These are phyloP conservation scores for Furcula furcula DNA, from an alignment of 2,888 invertebrate species.

Conservation along the genomic window DNA sequence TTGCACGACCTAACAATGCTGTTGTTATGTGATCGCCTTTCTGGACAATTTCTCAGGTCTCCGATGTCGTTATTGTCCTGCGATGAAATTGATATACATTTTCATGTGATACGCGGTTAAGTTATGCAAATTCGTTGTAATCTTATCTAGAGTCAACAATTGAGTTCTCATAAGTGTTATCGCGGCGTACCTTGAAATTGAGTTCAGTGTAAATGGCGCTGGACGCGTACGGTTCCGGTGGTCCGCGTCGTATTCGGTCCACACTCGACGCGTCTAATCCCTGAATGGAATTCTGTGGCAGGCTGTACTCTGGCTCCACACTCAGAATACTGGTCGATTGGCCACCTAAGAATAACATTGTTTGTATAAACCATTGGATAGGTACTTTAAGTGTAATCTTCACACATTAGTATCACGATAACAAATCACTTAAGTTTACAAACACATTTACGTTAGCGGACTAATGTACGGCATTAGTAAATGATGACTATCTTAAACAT, in stretches of 20 bases:
- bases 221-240: conserved; percentile 76
- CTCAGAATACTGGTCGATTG: conserved; percentile 71
- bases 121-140: conserved; percentile 58
- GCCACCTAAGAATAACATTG: conserved; percentile 49
- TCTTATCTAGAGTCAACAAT: conserved; percentile 59
- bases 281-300: conserved; percentile 75
- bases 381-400: background rate
- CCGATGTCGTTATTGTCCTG: conserved; percentile 74
- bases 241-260: conserved; percentile 67
- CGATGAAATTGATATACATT: conserved; percentile 51
- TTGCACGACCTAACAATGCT: conserved; percentile 77
- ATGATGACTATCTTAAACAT: background rate
- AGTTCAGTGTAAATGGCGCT: conserved; percentile 79
- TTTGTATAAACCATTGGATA: conserved; percentile 3
- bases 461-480: background rate
- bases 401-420: conserved; percentile 2
- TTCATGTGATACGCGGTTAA: conserved; percentile 27
- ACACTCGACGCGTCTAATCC: conserved; percentile 70
- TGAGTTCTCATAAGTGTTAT: conserved; percentile 59
- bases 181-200: conserved; percentile 74
- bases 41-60: conserved; percentile 69
- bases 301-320: conserved; percentile 73
- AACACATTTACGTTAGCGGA: background rate
- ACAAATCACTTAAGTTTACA: conserved; percentile 1
- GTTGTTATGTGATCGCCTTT: conserved; percentile 76